Evolutionary conservation across 2,888 invertebrate species (phyloP).

Genomic region (Mythimna ferrago): DNA sequence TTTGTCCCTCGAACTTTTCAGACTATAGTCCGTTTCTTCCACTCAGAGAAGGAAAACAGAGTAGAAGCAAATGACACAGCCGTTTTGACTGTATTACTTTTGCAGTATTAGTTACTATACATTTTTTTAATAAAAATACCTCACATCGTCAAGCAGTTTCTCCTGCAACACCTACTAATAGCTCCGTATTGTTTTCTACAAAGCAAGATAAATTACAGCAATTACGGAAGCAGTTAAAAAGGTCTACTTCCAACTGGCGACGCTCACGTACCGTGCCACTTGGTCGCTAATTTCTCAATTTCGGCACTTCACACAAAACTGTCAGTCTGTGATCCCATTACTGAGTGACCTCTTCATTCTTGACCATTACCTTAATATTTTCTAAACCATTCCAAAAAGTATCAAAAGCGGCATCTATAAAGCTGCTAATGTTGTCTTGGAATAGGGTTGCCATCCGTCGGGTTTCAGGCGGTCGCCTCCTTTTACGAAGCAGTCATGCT

Average conservation of each 20-base stretch:
- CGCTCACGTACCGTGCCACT: conserved; percentile 35
- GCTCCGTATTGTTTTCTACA: conserved; percentile 25
- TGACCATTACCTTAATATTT: conserved; percentile 59
- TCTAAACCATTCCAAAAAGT: conserved; percentile 58
- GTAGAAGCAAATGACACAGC: no score
- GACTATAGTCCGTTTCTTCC: no score
- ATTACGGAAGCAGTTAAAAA: conserved; percentile 46
- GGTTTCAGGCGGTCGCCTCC: no score
- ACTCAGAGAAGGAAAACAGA: no score
- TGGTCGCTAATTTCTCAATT: conserved; percentile 47
- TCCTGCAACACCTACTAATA: conserved; percentile 21
- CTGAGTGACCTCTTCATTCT: conserved; percentile 48
- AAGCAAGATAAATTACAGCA: conserved; percentile 48
- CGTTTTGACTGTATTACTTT: no score
- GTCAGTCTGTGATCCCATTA: conserved; percentile 58
- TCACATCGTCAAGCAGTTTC: not conserved
- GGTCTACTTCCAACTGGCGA: conserved; percentile 14
- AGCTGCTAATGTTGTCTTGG: conserved; percentile 55
- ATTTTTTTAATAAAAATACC: not conserved
- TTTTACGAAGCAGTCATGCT: no score
- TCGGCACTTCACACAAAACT: conserved; percentile 44
- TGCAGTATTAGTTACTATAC: no score
- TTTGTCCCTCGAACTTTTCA: no score
- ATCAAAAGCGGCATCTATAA: conserved; percentile 60
- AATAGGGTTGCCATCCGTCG: no score